phyloP scores from a whole-genome alignment of 2,113 vertebrate genomes.

The Peromyscus polionotus region DNA sequence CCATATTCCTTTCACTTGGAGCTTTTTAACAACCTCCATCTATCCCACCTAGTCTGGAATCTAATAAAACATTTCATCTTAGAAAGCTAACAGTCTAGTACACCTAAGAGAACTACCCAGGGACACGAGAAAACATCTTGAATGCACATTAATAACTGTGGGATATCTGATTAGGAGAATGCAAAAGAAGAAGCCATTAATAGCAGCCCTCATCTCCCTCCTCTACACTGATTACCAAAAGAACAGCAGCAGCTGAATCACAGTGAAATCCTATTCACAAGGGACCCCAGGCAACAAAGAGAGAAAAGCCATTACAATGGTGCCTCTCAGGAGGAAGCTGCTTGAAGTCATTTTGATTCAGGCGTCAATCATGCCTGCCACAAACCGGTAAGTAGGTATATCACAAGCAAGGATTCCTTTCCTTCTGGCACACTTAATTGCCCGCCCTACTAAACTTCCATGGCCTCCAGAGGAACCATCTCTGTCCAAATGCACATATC shows the following conservation, averaged over 20 bases:
- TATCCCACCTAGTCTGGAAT: constrained; percentile 12
- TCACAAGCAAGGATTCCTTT: constrained; percentile 51
- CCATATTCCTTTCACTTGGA: constrained; percentile 27
- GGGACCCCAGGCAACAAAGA: constrained; percentile 67
- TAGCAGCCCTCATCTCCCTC: constrained; percentile 70
- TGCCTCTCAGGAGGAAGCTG: constrained; percentile 60
- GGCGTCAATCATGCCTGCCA: constrained; percentile 61
- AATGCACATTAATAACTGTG: constrained; percentile 65
- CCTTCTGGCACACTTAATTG: constrained; percentile 56
- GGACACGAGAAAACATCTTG: constrained; percentile 56
- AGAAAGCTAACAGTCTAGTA: constrained; percentile 52
- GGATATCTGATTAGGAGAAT: constrained; percentile 74
- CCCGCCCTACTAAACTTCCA: constrained; percentile 63
- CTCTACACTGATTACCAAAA: constrained; percentile 78
- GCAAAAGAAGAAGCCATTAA: constrained; percentile 75
- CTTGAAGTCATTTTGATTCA: constrained; percentile 71
- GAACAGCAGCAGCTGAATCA: constrained; percentile 77
- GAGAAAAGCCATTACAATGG: constrained; percentile 46
- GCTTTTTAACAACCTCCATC: constrained; percentile 49
- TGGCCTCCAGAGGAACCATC: constrained; percentile 42
- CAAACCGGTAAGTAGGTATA: constrained; percentile 68
- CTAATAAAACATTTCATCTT: constrained; percentile 66
- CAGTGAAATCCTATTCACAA: constrained; percentile 73
- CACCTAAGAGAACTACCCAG: constrained; percentile 70
- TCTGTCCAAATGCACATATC: neutral